Evolutionary conservation across 2,113 vertebrate genomes (phyloP).

Genomic region (Coryphaenoides rupestris): DNA sequence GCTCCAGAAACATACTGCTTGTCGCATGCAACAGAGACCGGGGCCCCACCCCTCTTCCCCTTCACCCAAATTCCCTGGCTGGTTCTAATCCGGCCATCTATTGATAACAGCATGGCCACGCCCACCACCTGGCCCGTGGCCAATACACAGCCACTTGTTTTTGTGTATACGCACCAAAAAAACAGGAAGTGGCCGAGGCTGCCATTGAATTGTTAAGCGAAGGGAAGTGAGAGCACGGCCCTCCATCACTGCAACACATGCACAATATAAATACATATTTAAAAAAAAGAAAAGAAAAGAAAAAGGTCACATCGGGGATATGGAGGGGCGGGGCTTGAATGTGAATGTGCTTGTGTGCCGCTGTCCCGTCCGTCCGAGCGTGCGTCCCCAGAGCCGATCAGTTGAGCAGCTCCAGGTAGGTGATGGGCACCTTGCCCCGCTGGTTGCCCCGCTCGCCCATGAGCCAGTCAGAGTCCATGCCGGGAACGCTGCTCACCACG

Average conservation of each 20-base stretch:
- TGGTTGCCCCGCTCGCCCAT: constrained; percentile 96
- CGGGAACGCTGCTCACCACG: constrained; percentile 87
- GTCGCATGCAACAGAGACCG: constrained; percentile 46
- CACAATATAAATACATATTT: too few species aligned
- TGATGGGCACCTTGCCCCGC: constrained; percentile 97
- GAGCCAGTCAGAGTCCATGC: constrained; percentile 98
- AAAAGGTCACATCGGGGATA: constrained; percentile 49
- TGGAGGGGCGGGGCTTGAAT: constrained; percentile 19
- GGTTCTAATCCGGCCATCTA: constrained; percentile 5
- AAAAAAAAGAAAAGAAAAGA: too few species aligned
- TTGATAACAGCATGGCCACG: not conserved
- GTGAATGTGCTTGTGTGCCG: not conserved
- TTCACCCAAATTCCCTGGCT: constrained; percentile 11
- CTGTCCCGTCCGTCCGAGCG: too few species aligned
- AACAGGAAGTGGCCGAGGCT: too few species aligned
- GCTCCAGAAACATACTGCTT: constrained; percentile 63
- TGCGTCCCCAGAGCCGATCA: constrained; percentile 57
- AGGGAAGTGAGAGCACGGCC: too few species aligned
- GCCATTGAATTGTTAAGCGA: too few species aligned
- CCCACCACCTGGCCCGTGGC: too few species aligned
- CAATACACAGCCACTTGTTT: too few species aligned
- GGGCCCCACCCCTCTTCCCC: constrained; percentile 9
- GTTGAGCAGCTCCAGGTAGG: constrained; percentile 97
- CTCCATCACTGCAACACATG: constrained; percentile 17
- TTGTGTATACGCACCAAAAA: too few species aligned